Evolutionary conservation across 2,797 vertebrate species (phyloP).

Genomic region (Rachycentron canadum): DNA sequence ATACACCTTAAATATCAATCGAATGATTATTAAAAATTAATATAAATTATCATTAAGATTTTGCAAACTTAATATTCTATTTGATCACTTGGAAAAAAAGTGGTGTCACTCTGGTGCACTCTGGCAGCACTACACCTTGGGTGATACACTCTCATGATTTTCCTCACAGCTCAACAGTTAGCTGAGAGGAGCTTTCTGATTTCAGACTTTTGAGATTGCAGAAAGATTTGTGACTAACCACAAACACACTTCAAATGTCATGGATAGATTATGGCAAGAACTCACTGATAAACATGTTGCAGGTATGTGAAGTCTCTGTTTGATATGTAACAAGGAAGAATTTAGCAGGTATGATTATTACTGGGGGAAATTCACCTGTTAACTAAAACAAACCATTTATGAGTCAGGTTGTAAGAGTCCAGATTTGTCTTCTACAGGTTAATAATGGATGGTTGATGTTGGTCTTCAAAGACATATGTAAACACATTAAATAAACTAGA

Average conservation of each 20-base stretch:
- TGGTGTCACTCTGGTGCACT: too few relatives aligned
- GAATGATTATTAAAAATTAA: too few relatives aligned
- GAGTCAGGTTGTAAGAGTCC: not conserved
- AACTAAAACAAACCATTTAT: not conserved
- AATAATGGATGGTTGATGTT: not conserved
- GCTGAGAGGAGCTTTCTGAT: too few relatives aligned
- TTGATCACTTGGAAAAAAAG: too few relatives aligned
- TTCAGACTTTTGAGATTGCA: too few relatives aligned
- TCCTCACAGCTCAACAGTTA: not conserved
- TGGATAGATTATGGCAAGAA: not conserved
- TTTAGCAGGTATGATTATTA: not conserved
- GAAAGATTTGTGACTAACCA: not conserved
- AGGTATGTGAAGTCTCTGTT: not conserved
- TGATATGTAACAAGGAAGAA: not conserved
- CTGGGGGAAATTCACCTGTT: not conserved
- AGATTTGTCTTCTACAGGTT: not conserved
- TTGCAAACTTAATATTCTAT: too few relatives aligned
- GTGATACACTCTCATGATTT: not conserved
- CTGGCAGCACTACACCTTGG: too few relatives aligned
- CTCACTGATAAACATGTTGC: not conserved
- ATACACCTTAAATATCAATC: too few relatives aligned
- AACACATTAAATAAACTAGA: slow-evolving; percentile 3
- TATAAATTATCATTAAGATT: too few relatives aligned
- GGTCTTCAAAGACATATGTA: not conserved
- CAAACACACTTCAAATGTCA: too few relatives aligned